Percentiles rank a stretch among this genome's conserved stretches.
phyloP scores from a whole-genome alignment of 2,113 vertebrate genomes.

The Genyomyrus donnyi region DNA sequence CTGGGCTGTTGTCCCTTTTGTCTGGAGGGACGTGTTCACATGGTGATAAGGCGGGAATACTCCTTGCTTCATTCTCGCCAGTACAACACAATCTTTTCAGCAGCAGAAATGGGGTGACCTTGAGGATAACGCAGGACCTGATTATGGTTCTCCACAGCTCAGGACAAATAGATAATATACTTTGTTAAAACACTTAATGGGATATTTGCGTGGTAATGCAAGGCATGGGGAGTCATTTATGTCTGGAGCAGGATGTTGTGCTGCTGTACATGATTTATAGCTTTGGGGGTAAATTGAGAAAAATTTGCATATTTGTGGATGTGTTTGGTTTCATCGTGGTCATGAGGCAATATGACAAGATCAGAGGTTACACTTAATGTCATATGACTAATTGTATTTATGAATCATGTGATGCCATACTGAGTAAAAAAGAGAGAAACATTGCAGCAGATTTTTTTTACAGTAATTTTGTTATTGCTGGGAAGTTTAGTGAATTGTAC shows the following conservation, averaged over 20 bases:
- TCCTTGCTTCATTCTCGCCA: neutral
- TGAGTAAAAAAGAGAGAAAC: neutral
- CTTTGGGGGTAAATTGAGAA: conserved; percentile 5
- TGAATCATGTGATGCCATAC: neutral
- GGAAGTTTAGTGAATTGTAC: neutral
- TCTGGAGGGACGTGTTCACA: conserved; percentile 35
- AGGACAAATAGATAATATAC: conserved; percentile 33
- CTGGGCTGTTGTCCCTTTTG: conserved; percentile 30
- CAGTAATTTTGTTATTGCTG: neutral
- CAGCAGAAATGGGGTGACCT: conserved; percentile 38
- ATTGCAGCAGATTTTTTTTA: neutral
- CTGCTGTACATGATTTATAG: neutral
- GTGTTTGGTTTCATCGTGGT: neutral
- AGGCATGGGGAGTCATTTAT: neutral
- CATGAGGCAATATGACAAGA: neutral
- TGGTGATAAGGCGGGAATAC: conserved; percentile 31
- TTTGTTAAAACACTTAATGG: conserved; percentile 19
- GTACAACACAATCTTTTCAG: conserved; percentile 16
- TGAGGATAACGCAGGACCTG: conserved; percentile 39
- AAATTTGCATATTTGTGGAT: neutral
- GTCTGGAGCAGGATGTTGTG: neutral
- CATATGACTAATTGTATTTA: neutral
- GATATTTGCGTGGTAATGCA: conserved; percentile 29
- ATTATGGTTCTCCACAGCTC: conserved; percentile 31
- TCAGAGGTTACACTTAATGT: neutral